A percentile compares a stretch with the other conserved stretches of the same genome.
These are phyloP conservation scores for Puffinus mauretanicus DNA, from an alignment of 2,113 vertebrate genomes.

Conservation along the genomic window DNA sequence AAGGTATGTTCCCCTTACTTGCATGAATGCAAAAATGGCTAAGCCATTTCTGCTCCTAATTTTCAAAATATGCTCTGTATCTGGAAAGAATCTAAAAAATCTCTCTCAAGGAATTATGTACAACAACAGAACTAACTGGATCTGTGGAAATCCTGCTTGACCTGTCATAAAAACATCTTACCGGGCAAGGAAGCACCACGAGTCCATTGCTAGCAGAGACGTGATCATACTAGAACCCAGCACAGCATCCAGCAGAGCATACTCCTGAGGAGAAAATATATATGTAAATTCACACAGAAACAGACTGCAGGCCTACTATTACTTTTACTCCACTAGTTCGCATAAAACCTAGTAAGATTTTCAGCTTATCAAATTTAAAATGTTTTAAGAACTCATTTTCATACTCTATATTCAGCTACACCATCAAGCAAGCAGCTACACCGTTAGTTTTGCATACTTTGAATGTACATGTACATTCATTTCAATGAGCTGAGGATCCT, in stretches of 20 bases:
- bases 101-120: neutral
- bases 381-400: neutral
- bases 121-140: neutral
- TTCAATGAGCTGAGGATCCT: neutral
- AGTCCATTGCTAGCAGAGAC: constrained; percentile 85
- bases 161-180: constrained; percentile 45
- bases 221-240: constrained; percentile 83
- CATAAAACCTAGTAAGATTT: neutral
- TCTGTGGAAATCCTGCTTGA: neutral
- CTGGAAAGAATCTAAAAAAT: neutral
- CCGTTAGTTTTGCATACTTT: neutral
- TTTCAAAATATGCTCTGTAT: neutral
- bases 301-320: neutral
- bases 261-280: constrained; percentile 75
- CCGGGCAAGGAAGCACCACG: constrained; percentile 94
- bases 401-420: neutral
- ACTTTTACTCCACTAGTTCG: neutral
- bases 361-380: neutral
- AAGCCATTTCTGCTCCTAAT: neutral
- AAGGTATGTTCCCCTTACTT: neutral
- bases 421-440: neutral
- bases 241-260: constrained; percentile 79
- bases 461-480: neutral
- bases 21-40: neutral
- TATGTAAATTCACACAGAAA: neutral